phyloP scores from a whole-genome alignment of 2,888 invertebrate genomes.

The Bombylius discolor region DNA sequence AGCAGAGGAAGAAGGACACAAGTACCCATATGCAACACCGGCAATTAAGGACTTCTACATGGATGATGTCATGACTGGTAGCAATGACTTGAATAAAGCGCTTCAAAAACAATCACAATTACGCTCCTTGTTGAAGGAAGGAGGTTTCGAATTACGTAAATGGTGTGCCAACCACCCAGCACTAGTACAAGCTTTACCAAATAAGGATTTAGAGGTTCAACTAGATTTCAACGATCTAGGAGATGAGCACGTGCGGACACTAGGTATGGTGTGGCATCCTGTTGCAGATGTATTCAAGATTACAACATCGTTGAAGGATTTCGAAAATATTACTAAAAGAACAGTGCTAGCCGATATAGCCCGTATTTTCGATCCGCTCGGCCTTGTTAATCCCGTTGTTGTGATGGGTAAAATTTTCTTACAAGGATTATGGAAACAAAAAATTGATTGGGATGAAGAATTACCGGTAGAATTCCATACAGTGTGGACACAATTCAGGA shows the following conservation, averaged over 20 bases:
- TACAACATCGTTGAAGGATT: not conserved
- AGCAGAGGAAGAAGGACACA: not conserved
- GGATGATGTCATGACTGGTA: conserved; percentile 3
- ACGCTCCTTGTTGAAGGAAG: not conserved
- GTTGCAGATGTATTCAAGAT: not conserved
- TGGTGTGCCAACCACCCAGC: not conserved
- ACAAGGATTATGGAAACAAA: too few species aligned
- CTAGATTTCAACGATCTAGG: not conserved
- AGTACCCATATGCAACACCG: accelerated
- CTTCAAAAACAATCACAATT: not conserved
- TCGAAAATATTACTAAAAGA: not conserved
- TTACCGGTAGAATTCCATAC: too few species aligned
- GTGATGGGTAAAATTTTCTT: too few species aligned
- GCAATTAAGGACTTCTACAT: not conserved
- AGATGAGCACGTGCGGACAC: not conserved
- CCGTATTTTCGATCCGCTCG: not conserved
- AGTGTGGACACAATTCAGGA: too few species aligned
- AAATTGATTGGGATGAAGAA: too few species aligned
- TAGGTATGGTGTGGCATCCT: not conserved
- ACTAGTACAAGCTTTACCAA: not conserved
- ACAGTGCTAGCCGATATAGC: not conserved
- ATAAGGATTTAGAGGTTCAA: not conserved
- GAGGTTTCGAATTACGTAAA: not conserved
- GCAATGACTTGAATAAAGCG: not conserved
- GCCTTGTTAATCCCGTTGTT: not conserved